Percentiles rank a stretch among this genome's conserved stretches.
phyloP scores from a whole-genome alignment of 2,113 vertebrate genomes.

The Mustelus asterias region DNA sequence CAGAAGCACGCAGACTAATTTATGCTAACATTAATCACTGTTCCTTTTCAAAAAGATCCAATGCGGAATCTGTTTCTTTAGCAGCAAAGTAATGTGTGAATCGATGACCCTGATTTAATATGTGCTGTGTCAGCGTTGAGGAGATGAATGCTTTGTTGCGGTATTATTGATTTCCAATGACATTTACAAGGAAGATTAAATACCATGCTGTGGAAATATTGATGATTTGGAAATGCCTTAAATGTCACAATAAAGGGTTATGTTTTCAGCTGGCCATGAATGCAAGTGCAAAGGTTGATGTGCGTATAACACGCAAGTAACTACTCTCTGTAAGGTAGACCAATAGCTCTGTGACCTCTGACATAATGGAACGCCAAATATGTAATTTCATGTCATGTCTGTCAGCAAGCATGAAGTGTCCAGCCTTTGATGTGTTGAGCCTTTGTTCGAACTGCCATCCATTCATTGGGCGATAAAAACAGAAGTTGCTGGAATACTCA shows the following conservation, averaged over 20 bases:
- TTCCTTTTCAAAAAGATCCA: not conserved
- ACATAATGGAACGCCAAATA: not conserved
- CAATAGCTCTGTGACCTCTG: not conserved
- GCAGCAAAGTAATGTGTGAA: not conserved
- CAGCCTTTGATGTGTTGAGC: not conserved
- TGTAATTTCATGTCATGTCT: not conserved
- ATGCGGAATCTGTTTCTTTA: not conserved
- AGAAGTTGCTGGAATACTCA: too few species aligned
- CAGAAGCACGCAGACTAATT: not conserved
- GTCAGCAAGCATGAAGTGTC: not conserved
- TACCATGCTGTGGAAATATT: not conserved
- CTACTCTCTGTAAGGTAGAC: not conserved
- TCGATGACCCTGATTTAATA: not conserved
- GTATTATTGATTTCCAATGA: not conserved
- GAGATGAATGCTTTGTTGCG: not conserved
- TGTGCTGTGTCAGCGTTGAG: not conserved
- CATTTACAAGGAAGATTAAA: slow-evolving; percentile 15
- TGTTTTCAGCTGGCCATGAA: not conserved
- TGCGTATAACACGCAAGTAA: not conserved
- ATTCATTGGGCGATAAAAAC: not conserved
- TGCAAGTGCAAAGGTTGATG: not conserved
- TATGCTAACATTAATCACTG: not conserved
- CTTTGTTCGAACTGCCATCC: not conserved
- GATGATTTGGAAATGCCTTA: not conserved
- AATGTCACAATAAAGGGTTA: not conserved